Evolutionary conservation across 2,888 invertebrate species (phyloP).

Genomic region (Chrysina gloriosa): DNA sequence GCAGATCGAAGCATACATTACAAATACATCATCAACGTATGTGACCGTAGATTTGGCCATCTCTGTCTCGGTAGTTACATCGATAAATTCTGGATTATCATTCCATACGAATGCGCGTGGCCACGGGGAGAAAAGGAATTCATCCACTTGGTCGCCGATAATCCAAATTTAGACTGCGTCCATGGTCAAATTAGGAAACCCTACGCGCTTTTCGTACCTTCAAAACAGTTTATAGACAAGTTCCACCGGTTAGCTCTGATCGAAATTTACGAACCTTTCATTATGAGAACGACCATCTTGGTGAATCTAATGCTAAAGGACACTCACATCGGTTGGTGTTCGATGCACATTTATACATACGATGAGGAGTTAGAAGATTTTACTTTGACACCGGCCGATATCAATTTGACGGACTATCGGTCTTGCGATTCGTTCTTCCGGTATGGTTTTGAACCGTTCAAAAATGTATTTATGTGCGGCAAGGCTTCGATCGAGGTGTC

Average conservation of each 20-base stretch:
- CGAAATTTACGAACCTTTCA: not conserved
- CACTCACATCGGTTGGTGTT: not conserved
- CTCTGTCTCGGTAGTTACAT: constrained; percentile 6
- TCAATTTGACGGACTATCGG: not conserved
- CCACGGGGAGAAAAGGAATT: not conserved
- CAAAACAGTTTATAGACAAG: not conserved
- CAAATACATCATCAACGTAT: constrained; percentile 8
- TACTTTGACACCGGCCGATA: not conserved
- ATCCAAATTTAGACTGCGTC: not conserved
- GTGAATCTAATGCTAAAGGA: not conserved
- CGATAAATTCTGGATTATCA: not conserved
- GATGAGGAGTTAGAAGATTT: not conserved
- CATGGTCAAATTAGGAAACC: not conserved
- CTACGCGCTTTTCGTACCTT: not conserved
- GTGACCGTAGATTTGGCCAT: constrained; percentile 7
- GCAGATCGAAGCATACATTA: not conserved
- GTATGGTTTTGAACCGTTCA: not conserved
- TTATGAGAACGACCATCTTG: not conserved
- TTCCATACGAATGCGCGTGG: constrained; percentile 4
- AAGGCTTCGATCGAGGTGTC: not conserved
- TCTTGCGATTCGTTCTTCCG: not conserved
- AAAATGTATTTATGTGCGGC: not conserved
- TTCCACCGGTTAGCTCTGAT: not conserved
- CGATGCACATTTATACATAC: not conserved
- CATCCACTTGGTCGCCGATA: not conserved